Conservation (phyloP, 2,113 vertebrate species). For the Turnix velox region DNA sequence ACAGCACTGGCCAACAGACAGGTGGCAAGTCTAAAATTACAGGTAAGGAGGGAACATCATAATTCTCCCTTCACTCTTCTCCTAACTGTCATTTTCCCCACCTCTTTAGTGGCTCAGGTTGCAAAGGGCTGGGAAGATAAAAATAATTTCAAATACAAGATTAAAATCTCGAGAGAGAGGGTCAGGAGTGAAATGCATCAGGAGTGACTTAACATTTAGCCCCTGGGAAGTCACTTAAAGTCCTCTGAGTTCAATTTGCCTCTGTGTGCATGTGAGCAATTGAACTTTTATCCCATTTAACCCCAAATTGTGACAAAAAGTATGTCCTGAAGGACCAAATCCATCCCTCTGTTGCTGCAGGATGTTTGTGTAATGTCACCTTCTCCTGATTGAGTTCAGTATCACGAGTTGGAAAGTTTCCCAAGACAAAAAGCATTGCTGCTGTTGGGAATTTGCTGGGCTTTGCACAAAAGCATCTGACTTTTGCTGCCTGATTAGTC, state of each 20-base stretch:
- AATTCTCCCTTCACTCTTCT: background rate
- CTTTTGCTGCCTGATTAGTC: constrained; percentile 16
- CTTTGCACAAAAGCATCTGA: background rate
- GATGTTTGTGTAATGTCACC: background rate
- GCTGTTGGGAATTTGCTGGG: background rate
- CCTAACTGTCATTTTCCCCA: background rate
- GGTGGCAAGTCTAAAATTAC: background rate
- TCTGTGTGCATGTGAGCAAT: fast-evolving
- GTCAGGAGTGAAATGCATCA: background rate
- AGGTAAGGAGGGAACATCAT: background rate
- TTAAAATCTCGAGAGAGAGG: background rate
- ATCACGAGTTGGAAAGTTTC: background rate
- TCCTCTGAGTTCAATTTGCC: background rate
- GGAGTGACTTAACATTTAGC: background rate
- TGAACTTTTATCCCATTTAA: background rate
- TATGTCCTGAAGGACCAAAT: background rate
- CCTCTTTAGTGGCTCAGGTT: background rate
- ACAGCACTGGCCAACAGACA: background rate
- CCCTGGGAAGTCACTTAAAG: background rate
- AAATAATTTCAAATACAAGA: constrained; percentile 13
- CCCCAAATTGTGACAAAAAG: background rate
- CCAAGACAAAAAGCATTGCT: background rate
- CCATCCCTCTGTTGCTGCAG: background rate
- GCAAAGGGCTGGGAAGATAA: background rate
- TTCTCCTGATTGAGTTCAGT: background rate